Percentiles rank a stretch among this genome's conserved stretches.
These are phyloP conservation scores for Drosophila eohydei DNA, from an alignment of 2,888 invertebrate genomes.

Conservation along the genomic window DNA sequence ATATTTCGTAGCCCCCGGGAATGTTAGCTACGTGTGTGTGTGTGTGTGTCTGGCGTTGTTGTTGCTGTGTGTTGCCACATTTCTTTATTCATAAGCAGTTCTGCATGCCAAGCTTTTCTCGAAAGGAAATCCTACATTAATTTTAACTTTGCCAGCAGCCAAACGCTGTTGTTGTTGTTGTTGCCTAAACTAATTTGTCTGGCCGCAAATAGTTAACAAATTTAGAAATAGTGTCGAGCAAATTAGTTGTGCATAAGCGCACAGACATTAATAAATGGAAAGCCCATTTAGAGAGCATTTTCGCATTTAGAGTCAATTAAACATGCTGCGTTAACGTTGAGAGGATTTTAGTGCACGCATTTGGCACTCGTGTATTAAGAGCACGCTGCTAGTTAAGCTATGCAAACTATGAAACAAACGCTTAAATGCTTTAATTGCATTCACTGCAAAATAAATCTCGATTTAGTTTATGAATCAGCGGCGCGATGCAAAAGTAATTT, in stretches of 20 bases:
- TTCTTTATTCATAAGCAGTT: conserved; percentile 67
- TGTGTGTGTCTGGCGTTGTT: conserved; percentile 12
- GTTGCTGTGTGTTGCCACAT: conserved; percentile 25
- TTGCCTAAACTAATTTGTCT: conserved; percentile 52
- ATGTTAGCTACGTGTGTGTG: conserved; percentile 5
- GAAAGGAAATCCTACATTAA: conserved; percentile 63
- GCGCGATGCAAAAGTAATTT: conserved; percentile 13
- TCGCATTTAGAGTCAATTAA: conserved; percentile 37
- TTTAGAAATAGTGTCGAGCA: conserved; percentile 49
- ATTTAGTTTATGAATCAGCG: conserved; percentile 22
- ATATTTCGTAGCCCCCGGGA: conserved; percentile 37
- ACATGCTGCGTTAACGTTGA: background rate
- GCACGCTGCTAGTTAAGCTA: conserved; percentile 12
- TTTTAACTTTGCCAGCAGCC: conserved; percentile 46
- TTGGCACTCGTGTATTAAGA: conserved; percentile 35
- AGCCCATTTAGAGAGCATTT: conserved; percentile 30
- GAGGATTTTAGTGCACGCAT: conserved; percentile 36
- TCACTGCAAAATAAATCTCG: conserved; percentile 20
- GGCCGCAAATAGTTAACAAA: conserved; percentile 45
- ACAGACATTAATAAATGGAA: conserved; percentile 18
- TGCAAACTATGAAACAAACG: conserved; percentile 41
- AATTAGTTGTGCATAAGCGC: conserved; percentile 43
- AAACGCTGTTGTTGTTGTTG: background rate
- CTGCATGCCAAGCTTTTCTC: conserved; percentile 26
- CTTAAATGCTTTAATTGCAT: conserved; percentile 46